Percentiles rank a stretch among this genome's conserved stretches.
phyloP scores from a whole-genome alignment of 1,140 invertebrate genomes.

The Homarus americanus region DNA sequence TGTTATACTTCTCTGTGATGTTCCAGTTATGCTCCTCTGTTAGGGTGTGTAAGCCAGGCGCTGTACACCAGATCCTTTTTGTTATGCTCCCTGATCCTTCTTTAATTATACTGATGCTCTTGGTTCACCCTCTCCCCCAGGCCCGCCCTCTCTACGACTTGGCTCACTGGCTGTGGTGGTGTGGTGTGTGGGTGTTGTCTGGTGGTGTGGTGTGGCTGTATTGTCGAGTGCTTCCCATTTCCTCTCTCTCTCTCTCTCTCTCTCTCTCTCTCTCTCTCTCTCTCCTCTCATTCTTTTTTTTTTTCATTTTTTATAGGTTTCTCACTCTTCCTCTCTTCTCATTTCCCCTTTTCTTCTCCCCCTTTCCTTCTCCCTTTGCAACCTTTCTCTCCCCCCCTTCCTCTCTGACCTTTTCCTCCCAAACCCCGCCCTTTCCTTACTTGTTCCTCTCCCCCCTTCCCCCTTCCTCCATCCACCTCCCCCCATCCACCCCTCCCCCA shows the following conservation, averaged over 20 bases:
- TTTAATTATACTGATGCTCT: not conserved
- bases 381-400: not conserved
- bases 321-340: not conserved
- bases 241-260: not conserved
- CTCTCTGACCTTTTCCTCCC: not conserved
- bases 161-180: too few species aligned
- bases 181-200: too few species aligned
- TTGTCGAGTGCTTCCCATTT: not conserved
- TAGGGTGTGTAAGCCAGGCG: too few species aligned
- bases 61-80: not conserved
- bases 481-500: not conserved
- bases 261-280: not conserved
- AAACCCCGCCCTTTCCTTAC: not conserved
- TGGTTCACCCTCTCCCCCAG: not conserved
- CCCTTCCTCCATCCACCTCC: too few species aligned
- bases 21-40: too few species aligned
- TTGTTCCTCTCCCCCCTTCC: not conserved
- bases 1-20: too few species aligned
- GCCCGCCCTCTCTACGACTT: too few species aligned
- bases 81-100: not conserved
- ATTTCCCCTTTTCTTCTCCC: too few species aligned
- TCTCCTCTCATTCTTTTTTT: not conserved
- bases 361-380: too few species aligned
- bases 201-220: too few species aligned
- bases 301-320: not conserved